A percentile compares a stretch with the other conserved stretches of the same genome.
Evolutionary conservation across 2,888 invertebrate species (phyloP).

Genomic region (Apotomis capreana): DNA sequence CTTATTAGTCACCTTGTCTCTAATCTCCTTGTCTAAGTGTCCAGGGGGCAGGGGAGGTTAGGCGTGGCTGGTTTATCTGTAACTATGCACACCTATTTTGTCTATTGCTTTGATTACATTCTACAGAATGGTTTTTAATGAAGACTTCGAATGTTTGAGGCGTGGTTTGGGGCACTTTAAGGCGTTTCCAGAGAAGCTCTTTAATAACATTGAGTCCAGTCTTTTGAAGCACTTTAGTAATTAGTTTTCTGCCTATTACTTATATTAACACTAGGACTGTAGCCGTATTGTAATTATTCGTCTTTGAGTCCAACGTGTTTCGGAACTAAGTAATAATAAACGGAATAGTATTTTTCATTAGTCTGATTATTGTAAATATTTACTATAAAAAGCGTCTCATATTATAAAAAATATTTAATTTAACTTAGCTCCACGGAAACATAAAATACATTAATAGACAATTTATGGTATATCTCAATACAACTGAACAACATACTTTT

Average conservation of each 20-base stretch:
- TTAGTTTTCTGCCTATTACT: slow-evolving; percentile 9
- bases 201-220: slow-evolving; percentile 19
- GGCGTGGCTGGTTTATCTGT: slow-evolving; percentile 58
- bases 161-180: slow-evolving; percentile 48
- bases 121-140: slow-evolving; percentile 75
- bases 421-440: too few species aligned
- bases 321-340: too few species aligned
- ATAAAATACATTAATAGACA: too few species aligned
- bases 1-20: slow-evolving; percentile 66
- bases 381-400: too few species aligned
- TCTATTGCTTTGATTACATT: slow-evolving; percentile 80
- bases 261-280: background rate
- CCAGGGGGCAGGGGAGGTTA: slow-evolving; percentile 55
- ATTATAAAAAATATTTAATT: too few species aligned
- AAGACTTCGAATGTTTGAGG: slow-evolving; percentile 74
- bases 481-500: too few species aligned
- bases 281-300: background rate
- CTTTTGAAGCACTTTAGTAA: slow-evolving; percentile 13
- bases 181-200: background rate
- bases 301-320: background rate
- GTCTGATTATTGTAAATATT: too few species aligned
- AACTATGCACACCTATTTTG: slow-evolving; percentile 80
- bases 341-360: too few species aligned
- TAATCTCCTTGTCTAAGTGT: slow-evolving; percentile 52
- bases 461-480: too few species aligned